phyloP scores from a whole-genome alignment of 2,797 vertebrate genomes.

The Helostoma temminkii region DNA sequence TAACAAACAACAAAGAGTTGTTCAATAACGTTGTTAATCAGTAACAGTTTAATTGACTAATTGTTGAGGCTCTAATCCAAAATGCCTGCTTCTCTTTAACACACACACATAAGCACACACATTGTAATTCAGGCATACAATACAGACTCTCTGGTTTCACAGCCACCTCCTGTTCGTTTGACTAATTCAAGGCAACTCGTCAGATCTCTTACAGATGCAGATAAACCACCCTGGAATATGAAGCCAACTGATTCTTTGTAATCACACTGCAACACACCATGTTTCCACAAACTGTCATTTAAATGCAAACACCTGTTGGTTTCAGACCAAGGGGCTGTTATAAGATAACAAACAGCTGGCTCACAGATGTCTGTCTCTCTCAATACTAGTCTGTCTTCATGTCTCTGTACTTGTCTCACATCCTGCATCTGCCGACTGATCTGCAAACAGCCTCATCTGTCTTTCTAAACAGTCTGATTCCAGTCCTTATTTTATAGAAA shows the following conservation, averaged over 20 bases:
- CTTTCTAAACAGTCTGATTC: constrained; percentile 12
- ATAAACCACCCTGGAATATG: constrained; percentile 31
- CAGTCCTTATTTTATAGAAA: constrained; percentile 4
- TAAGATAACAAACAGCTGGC: constrained; percentile 56
- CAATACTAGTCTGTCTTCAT: constrained; percentile 20
- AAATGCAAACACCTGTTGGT: constrained; percentile 57
- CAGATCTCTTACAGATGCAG: constrained; percentile 69
- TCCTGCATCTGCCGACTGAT: constrained; percentile 37
- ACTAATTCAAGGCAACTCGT: constrained; percentile 66
- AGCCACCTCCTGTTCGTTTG: constrained; percentile 67
- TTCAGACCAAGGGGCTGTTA: background rate
- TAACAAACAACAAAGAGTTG: background rate
- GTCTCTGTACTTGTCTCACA: constrained; percentile 23
- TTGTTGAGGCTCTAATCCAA: constrained; percentile 1
- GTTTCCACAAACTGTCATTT: constrained; percentile 42
- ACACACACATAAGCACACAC: constrained; percentile 14
- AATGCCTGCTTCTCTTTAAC: constrained; percentile 2
- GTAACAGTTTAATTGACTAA: background rate
- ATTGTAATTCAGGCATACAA: background rate
- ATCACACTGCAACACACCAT: constrained; percentile 13
- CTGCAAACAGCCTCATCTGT: constrained; percentile 18
- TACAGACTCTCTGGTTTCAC: constrained; percentile 62
- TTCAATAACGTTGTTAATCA: background rate
- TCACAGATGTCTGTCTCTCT: constrained; percentile 33
- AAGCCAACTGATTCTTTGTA: constrained; percentile 37